These are phyloP conservation scores for Chymomyza caudatula DNA, from an alignment of 2,888 invertebrate species.

Conservation along the genomic window DNA sequence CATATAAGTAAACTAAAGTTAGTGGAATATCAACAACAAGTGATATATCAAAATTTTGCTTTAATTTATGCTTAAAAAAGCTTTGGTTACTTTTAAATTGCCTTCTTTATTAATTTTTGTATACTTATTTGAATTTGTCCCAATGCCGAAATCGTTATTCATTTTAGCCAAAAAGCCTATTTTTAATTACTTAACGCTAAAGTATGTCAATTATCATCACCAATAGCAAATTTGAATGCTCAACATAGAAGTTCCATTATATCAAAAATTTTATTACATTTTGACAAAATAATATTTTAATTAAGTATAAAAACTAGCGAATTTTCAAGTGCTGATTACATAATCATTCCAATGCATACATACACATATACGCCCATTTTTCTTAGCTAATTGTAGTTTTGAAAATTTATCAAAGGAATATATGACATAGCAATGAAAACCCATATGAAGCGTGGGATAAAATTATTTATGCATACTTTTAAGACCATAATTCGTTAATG, in stretches of 20 bases:
- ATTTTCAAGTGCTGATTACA: constrained; percentile 71
- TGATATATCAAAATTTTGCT: too few relatives aligned
- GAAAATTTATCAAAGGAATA: constrained; percentile 46
- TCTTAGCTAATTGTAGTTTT: constrained; percentile 59
- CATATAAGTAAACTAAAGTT: too few relatives aligned
- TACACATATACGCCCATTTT: constrained; percentile 41
- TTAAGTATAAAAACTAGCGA: constrained; percentile 40
- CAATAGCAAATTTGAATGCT: constrained; percentile 71
- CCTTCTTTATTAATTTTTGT: too few relatives aligned
- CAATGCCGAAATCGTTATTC: background rate
- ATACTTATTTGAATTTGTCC: too few relatives aligned
- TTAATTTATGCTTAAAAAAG: too few relatives aligned
- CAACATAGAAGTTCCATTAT: constrained; percentile 54
- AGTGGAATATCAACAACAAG: too few relatives aligned
- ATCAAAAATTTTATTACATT: constrained; percentile 15
- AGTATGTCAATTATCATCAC: constrained; percentile 1
- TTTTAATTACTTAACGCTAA: background rate
- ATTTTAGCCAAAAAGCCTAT: background rate
- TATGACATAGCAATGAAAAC: background rate
- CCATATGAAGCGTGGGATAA: constrained; percentile 43
- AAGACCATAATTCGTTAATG: background rate
- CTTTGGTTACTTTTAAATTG: too few relatives aligned
- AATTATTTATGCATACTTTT: constrained; percentile 36
- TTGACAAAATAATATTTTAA: constrained; percentile 31
- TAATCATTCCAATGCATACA: constrained; percentile 20